Conservation (phyloP, 1,140 invertebrate species). For the Ceratosolen solmsi region DNA sequence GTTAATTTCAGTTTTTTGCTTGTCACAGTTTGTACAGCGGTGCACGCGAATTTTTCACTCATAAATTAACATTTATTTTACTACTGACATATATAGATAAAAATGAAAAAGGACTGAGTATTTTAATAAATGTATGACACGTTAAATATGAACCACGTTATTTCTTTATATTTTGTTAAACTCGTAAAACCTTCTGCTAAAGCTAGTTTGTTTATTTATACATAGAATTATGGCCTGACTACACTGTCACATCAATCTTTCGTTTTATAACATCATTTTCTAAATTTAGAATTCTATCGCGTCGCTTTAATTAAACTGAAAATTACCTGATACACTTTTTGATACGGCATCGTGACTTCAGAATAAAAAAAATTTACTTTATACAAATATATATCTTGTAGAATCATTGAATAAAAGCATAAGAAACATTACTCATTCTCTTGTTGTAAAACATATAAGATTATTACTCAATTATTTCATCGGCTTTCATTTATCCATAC, state of each 20-base stretch:
- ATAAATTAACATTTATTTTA: constrained; percentile 32
- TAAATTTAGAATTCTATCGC: too few relatives aligned
- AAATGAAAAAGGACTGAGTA: not conserved
- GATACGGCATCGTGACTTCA: too few relatives aligned
- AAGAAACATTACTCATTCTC: not conserved
- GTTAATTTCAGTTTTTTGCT: constrained; percentile 38
- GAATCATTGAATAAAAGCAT: not conserved
- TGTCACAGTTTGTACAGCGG: not conserved
- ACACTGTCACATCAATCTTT: too few relatives aligned
- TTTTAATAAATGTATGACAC: not conserved
- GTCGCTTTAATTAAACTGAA: too few relatives aligned
- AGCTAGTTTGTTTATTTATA: not conserved
- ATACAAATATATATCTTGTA: too few relatives aligned
- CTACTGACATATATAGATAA: not conserved
- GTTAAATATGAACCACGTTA: not conserved
- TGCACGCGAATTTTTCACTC: constrained; percentile 9
- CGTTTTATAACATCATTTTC: too few relatives aligned
- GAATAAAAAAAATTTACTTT: too few relatives aligned
- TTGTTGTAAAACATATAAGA: not conserved
- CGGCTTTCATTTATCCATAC: too few relatives aligned
- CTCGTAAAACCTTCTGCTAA: not conserved
- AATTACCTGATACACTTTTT: too few relatives aligned
- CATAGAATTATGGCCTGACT: not conserved
- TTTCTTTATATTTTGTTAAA: not conserved
- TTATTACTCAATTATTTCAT: not conserved